Base-by-base conservation (phyloP, 2,888 invertebrate genomes). In the Artemia sinica region DNA sequence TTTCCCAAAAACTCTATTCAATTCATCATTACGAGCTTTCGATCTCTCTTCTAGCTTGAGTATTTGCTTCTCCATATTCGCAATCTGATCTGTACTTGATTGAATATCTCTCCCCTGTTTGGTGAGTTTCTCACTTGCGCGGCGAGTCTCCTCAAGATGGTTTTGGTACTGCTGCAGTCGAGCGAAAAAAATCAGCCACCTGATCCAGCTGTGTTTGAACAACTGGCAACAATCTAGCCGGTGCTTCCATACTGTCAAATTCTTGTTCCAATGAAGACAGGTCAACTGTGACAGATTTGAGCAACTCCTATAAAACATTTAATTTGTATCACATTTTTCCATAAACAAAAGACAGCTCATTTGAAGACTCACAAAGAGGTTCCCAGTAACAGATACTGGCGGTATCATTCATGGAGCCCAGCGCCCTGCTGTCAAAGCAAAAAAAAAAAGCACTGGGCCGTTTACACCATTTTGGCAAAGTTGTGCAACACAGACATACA, bases 201-300 rank as follows among this genome's bases (percentile, higher is more conserved):
- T 94, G 91, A 69, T 91, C 88, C 65, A 91, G 82, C 79, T 96
- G 96, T 8, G 80, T 82, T 49, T 86, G 83, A 0, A 96, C 88
- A 0, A 86, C 85, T 76, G 90, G 89, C 66, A 92, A 83, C 77
- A 95, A 95, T 18, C 95, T 83, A 1, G 86, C 93, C 0, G 92
- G 86, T 0, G 94, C 87, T 75, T 87, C 86, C 84, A 94, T 88
- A 51, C 82, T 80, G 75, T 91, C 91, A 52, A 95, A 79, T 73
- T 92, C 89, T 69, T 85, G 84, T 76, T 95, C 94, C 68, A 95
- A 78, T 69, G 84, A 85, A 0, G 86, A 83, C 4, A 95, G 79
- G 76, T 92, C 88, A 72, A 86, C 83, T 28, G 85, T 84, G 1
- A 93, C 80, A 63, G 79, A 82, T 78, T 91, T 92, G 13, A 91